Percentiles rank a stretch among this genome's conserved stretches.
Evolutionary conservation across 2,113 vertebrate genomes (phyloP).

Genomic region (Pterocles orientalis): DNA sequence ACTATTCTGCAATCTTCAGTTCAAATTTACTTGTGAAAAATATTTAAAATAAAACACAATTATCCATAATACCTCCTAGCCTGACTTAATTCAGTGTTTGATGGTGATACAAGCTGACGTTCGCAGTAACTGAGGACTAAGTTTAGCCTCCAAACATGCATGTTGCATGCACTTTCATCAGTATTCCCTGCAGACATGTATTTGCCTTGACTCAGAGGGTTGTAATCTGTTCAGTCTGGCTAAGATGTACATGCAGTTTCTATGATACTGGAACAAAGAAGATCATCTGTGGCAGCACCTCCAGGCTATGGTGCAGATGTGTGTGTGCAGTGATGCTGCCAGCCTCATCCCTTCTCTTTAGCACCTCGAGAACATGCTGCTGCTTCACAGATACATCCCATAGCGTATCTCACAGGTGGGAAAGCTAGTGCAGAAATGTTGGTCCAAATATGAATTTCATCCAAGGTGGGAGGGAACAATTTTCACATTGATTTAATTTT

Average conservation of each 20-base stretch:
- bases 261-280: neutral
- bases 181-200: neutral
- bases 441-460: neutral
- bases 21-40: neutral
- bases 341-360: neutral
- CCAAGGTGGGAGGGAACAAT: neutral
- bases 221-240: neutral
- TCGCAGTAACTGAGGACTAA: neutral
- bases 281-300: neutral
- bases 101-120: neutral
- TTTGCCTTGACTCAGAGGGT: neutral
- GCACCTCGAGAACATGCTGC: rapidly evolving
- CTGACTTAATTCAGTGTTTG: neutral
- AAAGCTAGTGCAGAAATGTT: neutral
- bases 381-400: neutral
- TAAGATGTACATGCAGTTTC: rapidly evolving
- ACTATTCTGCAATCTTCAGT: neutral
- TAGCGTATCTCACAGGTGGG: rapidly evolving
- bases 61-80: neutral
- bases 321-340: neutral
- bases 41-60: neutral
- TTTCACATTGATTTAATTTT: neutral
- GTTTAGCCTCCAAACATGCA: neutral
- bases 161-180: neutral
- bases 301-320: neutral